Evolutionary conservation across 2,113 vertebrate genomes (phyloP), one percentile per base, ranked within the genome.

Genomic region (Illadopsis cleaveri): DNA sequence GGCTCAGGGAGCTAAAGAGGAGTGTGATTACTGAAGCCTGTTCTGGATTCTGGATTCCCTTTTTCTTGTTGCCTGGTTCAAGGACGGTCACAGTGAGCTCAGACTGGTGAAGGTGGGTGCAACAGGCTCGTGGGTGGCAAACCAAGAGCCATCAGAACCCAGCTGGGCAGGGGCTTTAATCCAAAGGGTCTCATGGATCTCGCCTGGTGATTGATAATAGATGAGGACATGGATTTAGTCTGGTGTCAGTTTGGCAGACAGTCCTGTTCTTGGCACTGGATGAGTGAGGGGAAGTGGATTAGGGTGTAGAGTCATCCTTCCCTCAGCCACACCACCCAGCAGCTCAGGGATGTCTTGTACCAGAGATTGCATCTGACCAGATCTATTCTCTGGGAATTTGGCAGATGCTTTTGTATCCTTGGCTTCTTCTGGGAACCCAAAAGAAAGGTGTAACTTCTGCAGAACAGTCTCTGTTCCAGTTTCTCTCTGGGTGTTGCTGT

Each of bases 321-420:
- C 89, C 80, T 89, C 79, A 81, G 80, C 68, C 38, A 6, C 45
- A 31, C 33, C 9, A 3, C 83, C 64, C 15, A 62, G 79, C 82
- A 81, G 58, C 65, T 90, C 85, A 62, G 86, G 90, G 66, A 30
- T 93, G 58, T 95, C 91, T 93, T 86, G 42, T 93, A 80, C 37
- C 56, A 76, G 78, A 45, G 79, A 35, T 79, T 65, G 78, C 88
- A 93, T 88, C 92, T 94, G 94, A 62, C 71, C 76, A 88, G 44
- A 58, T 94, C 64, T 77, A 2, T 92, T 90, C 86, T 58, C 79
- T 1, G 17, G 64, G 71, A 64, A 25, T 81, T 31, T 86, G 80
- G 75, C 90, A 93, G 93, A 92, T 95, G 93, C 84, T 90, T 93
- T 91, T 91, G 60, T 82, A 68, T 90, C 85, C 50, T 90, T 70